phyloP scores from a whole-genome alignment of 2,113 vertebrate species.

The Hypomesus transpacificus region DNA sequence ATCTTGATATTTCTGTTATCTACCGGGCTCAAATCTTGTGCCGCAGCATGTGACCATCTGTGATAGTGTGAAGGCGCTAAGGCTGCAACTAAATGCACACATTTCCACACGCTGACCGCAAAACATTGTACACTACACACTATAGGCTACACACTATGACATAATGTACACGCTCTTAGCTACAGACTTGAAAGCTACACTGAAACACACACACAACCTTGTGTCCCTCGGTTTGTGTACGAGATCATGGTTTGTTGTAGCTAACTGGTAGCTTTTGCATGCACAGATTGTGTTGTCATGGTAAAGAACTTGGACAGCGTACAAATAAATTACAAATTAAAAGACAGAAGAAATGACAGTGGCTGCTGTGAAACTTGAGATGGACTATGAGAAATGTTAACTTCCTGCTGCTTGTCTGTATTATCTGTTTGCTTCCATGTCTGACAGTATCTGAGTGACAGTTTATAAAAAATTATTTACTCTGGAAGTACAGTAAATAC shows the following conservation, averaged over 20 bases:
- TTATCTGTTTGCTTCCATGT: no score
- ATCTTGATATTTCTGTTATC: no score
- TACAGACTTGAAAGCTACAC: constrained; percentile 43
- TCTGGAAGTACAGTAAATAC: no score
- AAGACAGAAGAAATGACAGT: constrained; percentile 3
- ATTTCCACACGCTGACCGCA: constrained; percentile 32
- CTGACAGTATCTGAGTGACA: no score
- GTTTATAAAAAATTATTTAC: no score
- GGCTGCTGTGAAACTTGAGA: constrained; percentile 40
- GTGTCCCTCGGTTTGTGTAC: constrained; percentile 44
- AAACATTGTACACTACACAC: not conserved
- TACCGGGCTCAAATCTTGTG: no score
- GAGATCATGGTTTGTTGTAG: constrained; percentile 51
- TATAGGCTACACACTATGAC: not conserved
- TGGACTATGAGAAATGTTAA: constrained; percentile 14
- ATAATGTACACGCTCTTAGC: not conserved
- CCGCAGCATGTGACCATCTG: no score
- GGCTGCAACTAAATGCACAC: no score
- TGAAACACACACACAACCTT: constrained; percentile 18
- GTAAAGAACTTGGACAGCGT: constrained; percentile 26
- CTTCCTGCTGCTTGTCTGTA: no score
- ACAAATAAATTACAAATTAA: constrained; percentile 15
- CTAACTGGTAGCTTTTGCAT: constrained; percentile 51
- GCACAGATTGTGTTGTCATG: constrained; percentile 54
- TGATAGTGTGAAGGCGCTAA: no score